A percentile compares a stretch with the other conserved stretches of the same genome.
Conservation (phyloP, 2,888 invertebrate species). For the Coenonympha arcania region DNA sequence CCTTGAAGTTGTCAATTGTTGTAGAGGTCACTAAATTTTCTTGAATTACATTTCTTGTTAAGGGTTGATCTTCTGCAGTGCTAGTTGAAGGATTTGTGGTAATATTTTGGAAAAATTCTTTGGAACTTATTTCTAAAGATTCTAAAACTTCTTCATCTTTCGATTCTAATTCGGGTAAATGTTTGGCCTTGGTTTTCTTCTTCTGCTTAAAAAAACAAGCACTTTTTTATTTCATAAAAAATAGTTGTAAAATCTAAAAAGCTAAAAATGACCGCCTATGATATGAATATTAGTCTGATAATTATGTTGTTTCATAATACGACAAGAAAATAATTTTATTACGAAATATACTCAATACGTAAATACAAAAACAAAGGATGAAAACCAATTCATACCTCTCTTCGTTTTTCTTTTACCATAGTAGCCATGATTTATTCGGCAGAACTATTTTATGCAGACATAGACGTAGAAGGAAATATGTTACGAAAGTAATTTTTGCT, state of each 20-base stretch:
- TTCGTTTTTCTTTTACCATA: conserved; percentile 59
- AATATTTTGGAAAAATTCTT: background rate
- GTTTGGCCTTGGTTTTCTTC: conserved; percentile 51
- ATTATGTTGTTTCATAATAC: too few relatives aligned
- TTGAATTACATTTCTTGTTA: background rate
- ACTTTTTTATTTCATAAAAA: too few relatives aligned
- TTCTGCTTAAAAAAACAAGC: conserved; percentile 42
- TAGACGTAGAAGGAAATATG: background rate
- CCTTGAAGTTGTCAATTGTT: background rate
- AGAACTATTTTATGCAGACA: background rate
- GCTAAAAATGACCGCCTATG: too few relatives aligned
- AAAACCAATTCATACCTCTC: conserved; percentile 41
- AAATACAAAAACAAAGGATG: conserved; percentile 30
- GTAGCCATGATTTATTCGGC: conserved; percentile 49
- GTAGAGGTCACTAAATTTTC: background rate
- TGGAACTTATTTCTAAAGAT: background rate
- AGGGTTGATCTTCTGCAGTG: background rate
- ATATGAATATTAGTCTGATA: too few relatives aligned
- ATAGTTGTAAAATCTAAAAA: too few relatives aligned
- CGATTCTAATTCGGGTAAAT: conserved; percentile 11
- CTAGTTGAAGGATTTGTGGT: background rate
- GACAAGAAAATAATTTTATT: background rate
- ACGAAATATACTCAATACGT: conserved; percentile 29
- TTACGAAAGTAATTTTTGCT: background rate
- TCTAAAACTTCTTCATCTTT: conserved; percentile 12